A percentile compares a stretch with the other conserved stretches of the same genome.
phyloP scores from a whole-genome alignment of 2,113 vertebrate genomes.

The Platanista minor region DNA sequence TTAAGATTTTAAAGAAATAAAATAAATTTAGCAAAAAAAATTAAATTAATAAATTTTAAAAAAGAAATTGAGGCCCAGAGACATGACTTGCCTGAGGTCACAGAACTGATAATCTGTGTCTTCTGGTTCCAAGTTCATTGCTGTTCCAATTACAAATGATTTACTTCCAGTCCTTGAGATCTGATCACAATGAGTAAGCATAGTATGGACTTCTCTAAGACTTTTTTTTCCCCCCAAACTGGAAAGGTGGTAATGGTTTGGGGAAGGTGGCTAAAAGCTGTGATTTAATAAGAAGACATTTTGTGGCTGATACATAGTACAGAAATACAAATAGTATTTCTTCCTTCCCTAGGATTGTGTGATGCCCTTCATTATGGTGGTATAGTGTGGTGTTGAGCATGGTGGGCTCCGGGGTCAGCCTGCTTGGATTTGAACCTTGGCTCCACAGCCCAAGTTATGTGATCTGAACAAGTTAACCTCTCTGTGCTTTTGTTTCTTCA shows the following conservation, averaged over 20 bases:
- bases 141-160: constrained; percentile 37
- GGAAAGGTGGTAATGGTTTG: neutral
- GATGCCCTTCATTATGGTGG: neutral
- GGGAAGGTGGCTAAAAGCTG: neutral
- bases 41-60: neutral
- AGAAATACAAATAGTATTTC: neutral
- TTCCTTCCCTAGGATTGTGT: neutral
- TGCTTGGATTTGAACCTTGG: neutral
- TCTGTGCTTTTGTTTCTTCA: neutral
- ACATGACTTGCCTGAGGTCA: neutral
- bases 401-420: neutral
- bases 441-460: neutral
- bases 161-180: constrained; percentile 22
- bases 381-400: neutral
- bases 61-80: neutral
- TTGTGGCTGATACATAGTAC: neutral
- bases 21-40: neutral
- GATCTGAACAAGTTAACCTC: neutral
- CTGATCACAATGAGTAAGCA: neutral
- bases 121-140: constrained; percentile 4
- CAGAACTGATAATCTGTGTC: neutral
- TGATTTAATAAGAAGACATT: neutral
- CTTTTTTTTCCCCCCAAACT: neutral
- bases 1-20: constrained; percentile 34
- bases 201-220: neutral